Percentiles rank a stretch among this genome's conserved stretches.
These are phyloP conservation scores for Australoheros facetus DNA, from an alignment of 2,797 vertebrate genomes.

Conservation along the genomic window DNA sequence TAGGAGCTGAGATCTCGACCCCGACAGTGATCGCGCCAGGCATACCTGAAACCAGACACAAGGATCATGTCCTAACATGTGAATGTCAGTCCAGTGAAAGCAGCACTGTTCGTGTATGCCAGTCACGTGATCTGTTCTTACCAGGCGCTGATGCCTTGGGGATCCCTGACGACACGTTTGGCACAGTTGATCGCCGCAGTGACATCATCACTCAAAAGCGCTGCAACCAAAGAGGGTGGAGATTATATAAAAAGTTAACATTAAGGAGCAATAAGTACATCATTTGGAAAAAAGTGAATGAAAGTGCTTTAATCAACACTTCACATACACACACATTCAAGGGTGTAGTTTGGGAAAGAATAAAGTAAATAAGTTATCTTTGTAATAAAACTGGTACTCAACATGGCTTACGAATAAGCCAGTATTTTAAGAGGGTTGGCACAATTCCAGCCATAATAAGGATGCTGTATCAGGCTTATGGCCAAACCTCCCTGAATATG, in stretches of 20 bases:
- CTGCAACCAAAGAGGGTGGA: constrained; percentile 22
- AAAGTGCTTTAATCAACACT: neutral
- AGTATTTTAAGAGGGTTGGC: too few relatives aligned
- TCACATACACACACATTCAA: neutral
- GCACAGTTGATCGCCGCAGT: constrained; percentile 59
- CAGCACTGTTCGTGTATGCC: too few relatives aligned
- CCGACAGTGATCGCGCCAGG: constrained; percentile 45
- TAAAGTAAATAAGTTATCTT: neutral
- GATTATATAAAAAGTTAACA: neutral
- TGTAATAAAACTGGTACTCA: too few relatives aligned
- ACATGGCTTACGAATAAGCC: neutral
- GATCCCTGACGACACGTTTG: constrained; percentile 65
- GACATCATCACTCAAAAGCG: constrained; percentile 52
- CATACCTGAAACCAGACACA: constrained; percentile 64
- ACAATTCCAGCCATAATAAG: too few relatives aligned
- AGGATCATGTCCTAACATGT: neutral
- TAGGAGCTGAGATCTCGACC: constrained; percentile 44
- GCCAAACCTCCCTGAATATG: too few relatives aligned
- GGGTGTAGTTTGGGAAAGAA: fast-evolving
- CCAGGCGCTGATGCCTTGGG: constrained; percentile 57
- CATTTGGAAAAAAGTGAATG: fast-evolving
- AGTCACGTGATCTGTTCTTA: constrained; percentile 35
- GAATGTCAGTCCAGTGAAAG: neutral
- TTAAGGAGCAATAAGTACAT: neutral
- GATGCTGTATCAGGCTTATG: too few relatives aligned